Evolutionary conservation across 1,140 invertebrate species (phyloP).

Genomic region (Oncopeltus fasciatus): DNA sequence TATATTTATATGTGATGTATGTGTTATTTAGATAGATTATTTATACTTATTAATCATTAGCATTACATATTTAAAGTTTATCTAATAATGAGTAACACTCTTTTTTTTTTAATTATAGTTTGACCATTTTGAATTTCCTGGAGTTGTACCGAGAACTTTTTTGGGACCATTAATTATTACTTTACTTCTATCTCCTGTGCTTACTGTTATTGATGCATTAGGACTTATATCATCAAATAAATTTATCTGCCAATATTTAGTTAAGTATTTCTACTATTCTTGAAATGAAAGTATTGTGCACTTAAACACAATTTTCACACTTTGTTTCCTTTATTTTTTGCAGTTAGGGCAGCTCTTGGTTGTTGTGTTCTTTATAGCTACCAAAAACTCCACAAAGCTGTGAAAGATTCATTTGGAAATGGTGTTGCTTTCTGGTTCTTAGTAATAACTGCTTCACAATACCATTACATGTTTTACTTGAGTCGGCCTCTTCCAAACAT

Average conservation of each 20-base stretch:
- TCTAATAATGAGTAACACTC: too few relatives aligned
- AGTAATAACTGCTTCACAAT: constrained; percentile 76
- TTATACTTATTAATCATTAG: too few relatives aligned
- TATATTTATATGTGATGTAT: too few relatives aligned
- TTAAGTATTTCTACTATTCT: constrained; percentile 41
- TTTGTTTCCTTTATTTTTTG: constrained; percentile 27
- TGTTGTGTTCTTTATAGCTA: constrained; percentile 59
- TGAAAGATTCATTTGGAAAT: constrained; percentile 61
- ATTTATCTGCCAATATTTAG: constrained; percentile 79
- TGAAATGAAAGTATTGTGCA: constrained; percentile 21
- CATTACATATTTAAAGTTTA: too few relatives aligned
- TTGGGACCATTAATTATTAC: constrained; percentile 81
- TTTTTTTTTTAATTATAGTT: constrained; percentile 56
- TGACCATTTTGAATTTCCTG: constrained; percentile 95
- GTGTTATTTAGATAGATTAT: too few relatives aligned
- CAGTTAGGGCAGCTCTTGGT: constrained; percentile 73
- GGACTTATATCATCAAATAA: constrained; percentile 48
- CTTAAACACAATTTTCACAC: not conserved
- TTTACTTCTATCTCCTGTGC: constrained; percentile 58
- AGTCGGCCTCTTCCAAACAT: constrained; percentile 90
- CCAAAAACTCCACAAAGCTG: constrained; percentile 49
- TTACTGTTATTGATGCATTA: constrained; percentile 48
- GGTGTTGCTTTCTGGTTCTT: constrained; percentile 69
- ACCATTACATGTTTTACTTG: constrained; percentile 95
- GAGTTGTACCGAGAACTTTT: constrained; percentile 94